Conservation (phyloP, 2,113 vertebrate species). For the Sebastes schlegelii region DNA sequence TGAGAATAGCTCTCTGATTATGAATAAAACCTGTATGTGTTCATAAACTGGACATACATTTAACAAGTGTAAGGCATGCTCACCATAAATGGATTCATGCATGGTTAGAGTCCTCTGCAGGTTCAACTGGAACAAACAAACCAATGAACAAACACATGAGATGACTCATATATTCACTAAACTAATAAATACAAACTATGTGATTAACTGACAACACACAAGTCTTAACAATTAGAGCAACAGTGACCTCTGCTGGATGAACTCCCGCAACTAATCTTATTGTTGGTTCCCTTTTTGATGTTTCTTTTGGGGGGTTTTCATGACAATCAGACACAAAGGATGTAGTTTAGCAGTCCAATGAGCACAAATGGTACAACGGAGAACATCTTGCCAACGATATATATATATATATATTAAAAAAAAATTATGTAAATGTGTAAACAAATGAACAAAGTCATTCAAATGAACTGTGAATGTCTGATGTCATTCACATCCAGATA, state of each 20-base stretch:
- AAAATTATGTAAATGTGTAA: background rate
- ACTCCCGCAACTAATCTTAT: background rate
- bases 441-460: background rate
- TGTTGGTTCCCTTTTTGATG: background rate
- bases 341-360: too few species aligned
- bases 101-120: constrained; percentile 13
- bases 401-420: background rate
- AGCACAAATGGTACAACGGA: background rate
- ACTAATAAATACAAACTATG: background rate
- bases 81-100: constrained; percentile 35
- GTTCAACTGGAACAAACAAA: constrained; percentile 42
- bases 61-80: constrained; percentile 15
- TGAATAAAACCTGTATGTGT: background rate
- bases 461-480: background rate
- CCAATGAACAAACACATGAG: constrained; percentile 2
- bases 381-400: background rate
- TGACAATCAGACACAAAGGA: background rate
- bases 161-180: background rate
- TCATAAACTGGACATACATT: background rate
- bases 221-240: constrained; percentile 9
- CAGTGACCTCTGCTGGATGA: constrained; percentile 71
- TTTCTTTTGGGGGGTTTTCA: background rate
- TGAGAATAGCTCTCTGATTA: background rate
- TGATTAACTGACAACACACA: background rate
- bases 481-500: background rate